phyloP scores from a whole-genome alignment of 2,797 vertebrate genomes.

The Pseudomugil tenellus region DNA sequence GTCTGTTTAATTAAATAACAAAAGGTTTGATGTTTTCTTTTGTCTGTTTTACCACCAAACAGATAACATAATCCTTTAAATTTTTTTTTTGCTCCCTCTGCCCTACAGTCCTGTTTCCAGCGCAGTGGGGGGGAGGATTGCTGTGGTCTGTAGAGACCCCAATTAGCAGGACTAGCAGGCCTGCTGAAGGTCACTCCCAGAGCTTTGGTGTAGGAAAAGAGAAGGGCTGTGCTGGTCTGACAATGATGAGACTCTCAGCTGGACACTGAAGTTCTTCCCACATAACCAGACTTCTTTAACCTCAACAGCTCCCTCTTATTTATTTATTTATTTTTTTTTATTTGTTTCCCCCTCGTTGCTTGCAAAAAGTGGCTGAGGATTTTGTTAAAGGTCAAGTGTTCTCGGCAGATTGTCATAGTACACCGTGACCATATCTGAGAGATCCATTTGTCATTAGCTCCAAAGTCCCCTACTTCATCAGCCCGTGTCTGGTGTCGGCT shows the following conservation, averaged over 20 bases:
- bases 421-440: slow-evolving; percentile 70
- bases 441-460: slow-evolving; percentile 79
- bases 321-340: slow-evolving; percentile 35
- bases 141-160: slow-evolving; percentile 72
- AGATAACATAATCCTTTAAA: slow-evolving; percentile 22
- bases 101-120: slow-evolving; percentile 34
- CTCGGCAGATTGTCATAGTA: slow-evolving; percentile 59
- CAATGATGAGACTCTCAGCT: slow-evolving; percentile 35
- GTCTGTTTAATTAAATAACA: too few species aligned
- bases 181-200: slow-evolving; percentile 74
- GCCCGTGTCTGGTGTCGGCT: slow-evolving; percentile 72
- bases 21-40: slow-evolving; percentile 3
- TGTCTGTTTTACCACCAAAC: slow-evolving; percentile 16
- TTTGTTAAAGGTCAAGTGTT: slow-evolving; percentile 73
- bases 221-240: slow-evolving; percentile 36
- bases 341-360: slow-evolving; percentile 3
- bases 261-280: slow-evolving; percentile 42
- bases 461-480: slow-evolving; percentile 78
- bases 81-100: slow-evolving; percentile 30
- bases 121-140: slow-evolving; percentile 20
- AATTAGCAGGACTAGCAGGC: slow-evolving; percentile 74
- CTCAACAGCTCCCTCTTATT: slow-evolving; percentile 47
- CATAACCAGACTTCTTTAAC: slow-evolving; percentile 29
- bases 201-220: slow-evolving; percentile 65
- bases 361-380: slow-evolving; percentile 51